Evolutionary conservation across 2,888 invertebrate species (phyloP), one percentile per base, ranked within the genome.

Genomic region (Cataglyphis rosenhaueri): DNA sequence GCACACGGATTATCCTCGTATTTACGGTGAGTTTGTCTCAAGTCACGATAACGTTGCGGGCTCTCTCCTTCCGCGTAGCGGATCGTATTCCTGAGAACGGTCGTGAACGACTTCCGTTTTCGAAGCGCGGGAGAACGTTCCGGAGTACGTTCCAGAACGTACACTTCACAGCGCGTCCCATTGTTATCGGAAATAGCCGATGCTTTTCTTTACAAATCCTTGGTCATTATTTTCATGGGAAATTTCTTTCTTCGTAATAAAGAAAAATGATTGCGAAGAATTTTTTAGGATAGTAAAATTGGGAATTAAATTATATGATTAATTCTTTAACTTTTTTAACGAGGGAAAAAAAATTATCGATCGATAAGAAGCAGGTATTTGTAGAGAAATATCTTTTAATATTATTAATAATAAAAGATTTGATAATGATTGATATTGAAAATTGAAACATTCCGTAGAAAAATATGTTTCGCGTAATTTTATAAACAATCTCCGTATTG

Each of bases 1-100:
- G 15, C 79, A 29, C 74, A 41, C 78, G 93, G 93, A 93, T 93
- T 93, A 93, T 92, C 92, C 92, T 92, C 93, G 92, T 91, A 87
- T 88, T 91, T 92, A 93, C 93, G 93, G 93, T 93, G 88, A 93
- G 93, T 91, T 81, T 82, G 35, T 38, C 2, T 35, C 35, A 35
- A 9, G 41, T 6, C 18, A 12, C 2, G 35, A 21, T 41, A 6
- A 12, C 15, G 62, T 1, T 44, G 18, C 8, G 15, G 44, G 41
- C 6, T 2, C n/a, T 8, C 8, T 44, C 5, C 52, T 52, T 6
- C 8, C n/a, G 44, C 44, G 44, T 48, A 18, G 15, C 12, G 5
- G 35, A 4, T 1, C 35, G 74, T 38, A 18, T 38, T 38, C 15
- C 25, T 10, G 21, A 32, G 76, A 55, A 25, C 12, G 18, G 3